Evolutionary conservation across 2,888 invertebrate species (phyloP), one percentile per base, ranked within the genome.

Genomic region (Trachelus iudaicus): DNA sequence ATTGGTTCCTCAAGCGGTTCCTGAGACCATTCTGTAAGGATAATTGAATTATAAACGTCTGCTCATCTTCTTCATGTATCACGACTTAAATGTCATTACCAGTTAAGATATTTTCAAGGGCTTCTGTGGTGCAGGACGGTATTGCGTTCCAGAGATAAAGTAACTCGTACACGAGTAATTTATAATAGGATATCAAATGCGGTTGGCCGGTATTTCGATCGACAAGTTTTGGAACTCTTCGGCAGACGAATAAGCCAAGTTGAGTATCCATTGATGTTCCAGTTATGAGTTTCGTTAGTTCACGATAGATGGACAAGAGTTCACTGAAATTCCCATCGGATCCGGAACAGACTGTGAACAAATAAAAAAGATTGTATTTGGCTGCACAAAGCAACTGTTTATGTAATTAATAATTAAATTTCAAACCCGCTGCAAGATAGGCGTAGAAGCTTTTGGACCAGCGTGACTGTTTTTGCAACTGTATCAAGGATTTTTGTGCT

Each of bases 71-170:
- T 56, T 23, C 23, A 9, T 23, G 23, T 2, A 56, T 23, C 23
- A 9, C 6, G 23, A 23, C 2, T 23, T 23, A 9, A 56, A 23
- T 23, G 2, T 56, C 56, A 83, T 81, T 86, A 93, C 93, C 93
- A 83, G 86, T 80, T 79, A 93, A 87, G 75, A 94, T 93, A 34
- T 79, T 83, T 30, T 86, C 82, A 30, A 93, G 85, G 33, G 91
- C 88, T 68, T 91, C 90, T 0, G 78, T 76, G 69, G 87, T 93
- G 89, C 93, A 95, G 81, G 93, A 94, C 34, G 94, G 93, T 83
- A 95, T 89, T 15, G 95, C 93, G 85, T 95, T 95, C 95, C 95
- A 95, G 74, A 95, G 90, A 85, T 94, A 95, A 68, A 95, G 91
- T 88, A 95, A 92, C 89, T 95, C 95, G 85, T 94, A 94, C 33